Conservation (phyloP, 2,113 vertebrate species). For the Nyctibius bracteatus region DNA sequence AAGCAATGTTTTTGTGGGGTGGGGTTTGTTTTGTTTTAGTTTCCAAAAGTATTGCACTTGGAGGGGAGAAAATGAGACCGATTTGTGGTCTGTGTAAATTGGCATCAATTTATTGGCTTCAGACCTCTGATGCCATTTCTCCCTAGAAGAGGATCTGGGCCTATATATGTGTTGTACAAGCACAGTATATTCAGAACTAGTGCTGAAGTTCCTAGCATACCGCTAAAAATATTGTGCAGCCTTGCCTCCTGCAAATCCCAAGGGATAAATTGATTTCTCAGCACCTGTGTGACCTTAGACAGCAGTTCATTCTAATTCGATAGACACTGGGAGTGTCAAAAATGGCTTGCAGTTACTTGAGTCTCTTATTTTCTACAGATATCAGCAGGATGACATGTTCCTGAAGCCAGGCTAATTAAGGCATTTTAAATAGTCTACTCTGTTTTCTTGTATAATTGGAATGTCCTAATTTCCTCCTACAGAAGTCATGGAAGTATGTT, state of each 20-base stretch:
- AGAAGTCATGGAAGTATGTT: not conserved
- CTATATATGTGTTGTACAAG: not conserved
- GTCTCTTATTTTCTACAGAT: not conserved
- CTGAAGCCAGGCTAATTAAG: constrained; percentile 54
- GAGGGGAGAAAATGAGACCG: not conserved
- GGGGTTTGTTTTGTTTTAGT: not conserved
- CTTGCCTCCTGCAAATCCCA: not conserved
- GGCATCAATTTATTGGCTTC: not conserved
- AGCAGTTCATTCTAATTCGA: not conserved
- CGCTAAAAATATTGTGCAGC: not conserved
- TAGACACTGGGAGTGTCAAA: not conserved
- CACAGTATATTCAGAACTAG: not conserved
- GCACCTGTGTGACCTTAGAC: not conserved
- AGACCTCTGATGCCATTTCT: not conserved
- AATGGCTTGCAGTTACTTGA: not conserved
- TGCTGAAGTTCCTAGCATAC: not conserved
- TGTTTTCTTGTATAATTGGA: constrained; percentile 54
- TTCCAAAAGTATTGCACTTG: not conserved
- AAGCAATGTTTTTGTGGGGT: not conserved
- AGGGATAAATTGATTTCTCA: constrained; percentile 33
- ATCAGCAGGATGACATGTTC: not conserved
- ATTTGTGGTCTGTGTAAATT: not conserved
- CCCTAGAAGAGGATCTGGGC: not conserved
- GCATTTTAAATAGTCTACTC: constrained; percentile 46
- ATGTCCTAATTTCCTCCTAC: constrained; percentile 27